These are phyloP conservation scores for Thalassaphorura encarpata DNA, from an alignment of 1,140 invertebrate species.

Conservation along the genomic window DNA sequence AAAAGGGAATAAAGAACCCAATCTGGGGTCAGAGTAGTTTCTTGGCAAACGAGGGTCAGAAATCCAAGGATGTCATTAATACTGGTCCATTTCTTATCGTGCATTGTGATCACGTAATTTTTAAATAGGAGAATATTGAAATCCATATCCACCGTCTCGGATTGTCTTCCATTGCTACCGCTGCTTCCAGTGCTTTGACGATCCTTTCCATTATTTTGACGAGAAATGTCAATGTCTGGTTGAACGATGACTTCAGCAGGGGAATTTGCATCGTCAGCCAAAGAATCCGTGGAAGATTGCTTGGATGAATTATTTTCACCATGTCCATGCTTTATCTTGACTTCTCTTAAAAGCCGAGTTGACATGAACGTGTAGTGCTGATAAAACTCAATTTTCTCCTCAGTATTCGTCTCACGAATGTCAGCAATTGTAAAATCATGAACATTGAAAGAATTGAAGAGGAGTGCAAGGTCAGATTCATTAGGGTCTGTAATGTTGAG, in stretches of 20 bases:
- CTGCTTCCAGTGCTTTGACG: not conserved
- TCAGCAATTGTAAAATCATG: slow-evolving; percentile 8
- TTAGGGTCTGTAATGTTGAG: slow-evolving; percentile 8
- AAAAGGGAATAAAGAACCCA: slow-evolving; percentile 14
- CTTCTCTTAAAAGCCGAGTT: not conserved
- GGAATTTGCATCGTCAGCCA: not conserved
- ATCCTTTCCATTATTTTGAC: not conserved
- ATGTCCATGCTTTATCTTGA: not conserved
- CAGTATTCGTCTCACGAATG: slow-evolving; percentile 9
- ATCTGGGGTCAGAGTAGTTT: slow-evolving; percentile 5
- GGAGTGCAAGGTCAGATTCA: not conserved
- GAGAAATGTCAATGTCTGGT: too few relatives aligned
- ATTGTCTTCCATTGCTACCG: too few relatives aligned
- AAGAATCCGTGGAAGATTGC: not conserved
- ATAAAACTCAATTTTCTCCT: slow-evolving; percentile 10
- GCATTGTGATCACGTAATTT: slow-evolving; percentile 8
- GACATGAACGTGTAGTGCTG: slow-evolving; percentile 13
- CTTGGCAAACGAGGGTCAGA: slow-evolving; percentile 2
- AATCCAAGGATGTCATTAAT: slow-evolving; percentile 11
- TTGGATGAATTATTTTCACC: not conserved
- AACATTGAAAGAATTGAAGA: slow-evolving; percentile 1
- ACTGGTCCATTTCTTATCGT: slow-evolving; percentile 5
- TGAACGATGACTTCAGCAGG: too few relatives aligned
- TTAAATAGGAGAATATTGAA: slow-evolving; percentile 15
- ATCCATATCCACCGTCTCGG: slow-evolving; percentile 10